Conservation (phyloP, 92 coral and sea anemone species). For the Parazoanthus atlanticus region DNA sequence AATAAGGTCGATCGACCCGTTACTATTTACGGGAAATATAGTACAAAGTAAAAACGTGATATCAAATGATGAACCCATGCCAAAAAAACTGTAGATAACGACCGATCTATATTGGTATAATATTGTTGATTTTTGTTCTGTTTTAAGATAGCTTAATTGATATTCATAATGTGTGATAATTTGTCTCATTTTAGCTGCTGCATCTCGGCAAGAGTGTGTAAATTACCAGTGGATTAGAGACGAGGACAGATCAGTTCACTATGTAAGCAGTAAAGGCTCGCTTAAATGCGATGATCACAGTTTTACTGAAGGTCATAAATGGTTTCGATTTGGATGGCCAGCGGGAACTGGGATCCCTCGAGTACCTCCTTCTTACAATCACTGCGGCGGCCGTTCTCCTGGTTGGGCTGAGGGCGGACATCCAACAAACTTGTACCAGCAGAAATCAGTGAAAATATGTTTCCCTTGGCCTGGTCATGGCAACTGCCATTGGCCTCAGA, state of each 20-base stretch:
- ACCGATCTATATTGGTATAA: no score
- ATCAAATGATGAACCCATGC: no score
- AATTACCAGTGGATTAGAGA: conserved; percentile 10
- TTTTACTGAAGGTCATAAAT: neutral
- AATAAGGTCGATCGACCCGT: no score
- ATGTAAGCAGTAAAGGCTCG: neutral
- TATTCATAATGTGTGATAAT: no score
- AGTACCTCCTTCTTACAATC: neutral
- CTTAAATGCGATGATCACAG: neutral
- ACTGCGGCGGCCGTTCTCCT: conserved; percentile 16
- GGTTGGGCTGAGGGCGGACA: conserved; percentile 6
- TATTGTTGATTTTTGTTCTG: no score
- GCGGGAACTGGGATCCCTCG: conserved; percentile 8
- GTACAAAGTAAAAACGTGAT: neutral
- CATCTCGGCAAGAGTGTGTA: neutral
- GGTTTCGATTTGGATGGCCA: conserved; percentile 33
- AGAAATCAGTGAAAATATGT: neutral
- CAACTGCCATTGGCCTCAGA: neutral
- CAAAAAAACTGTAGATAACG: neutral
- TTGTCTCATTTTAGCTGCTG: no score
- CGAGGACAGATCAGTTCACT: conserved; percentile 10
- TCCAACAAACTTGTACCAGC: neutral
- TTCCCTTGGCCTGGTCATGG: neutral
- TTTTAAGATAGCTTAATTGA: no score
- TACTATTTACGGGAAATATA: no score